Evolutionary conservation across 2,113 vertebrate genomes (phyloP).

Genomic region (Colossoma macropomum): DNA sequence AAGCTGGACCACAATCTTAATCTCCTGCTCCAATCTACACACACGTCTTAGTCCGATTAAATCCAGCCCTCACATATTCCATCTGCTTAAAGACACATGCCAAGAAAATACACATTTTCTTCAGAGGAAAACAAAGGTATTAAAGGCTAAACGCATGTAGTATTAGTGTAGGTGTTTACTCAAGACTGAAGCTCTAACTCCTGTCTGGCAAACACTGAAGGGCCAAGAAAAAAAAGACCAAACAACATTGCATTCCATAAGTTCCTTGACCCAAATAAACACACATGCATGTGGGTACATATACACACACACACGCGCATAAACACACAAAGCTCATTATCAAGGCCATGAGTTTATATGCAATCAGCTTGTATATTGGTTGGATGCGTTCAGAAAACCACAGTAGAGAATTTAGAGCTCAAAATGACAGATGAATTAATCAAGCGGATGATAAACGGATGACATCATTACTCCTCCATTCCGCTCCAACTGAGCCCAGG

Average conservation of each 20-base stretch:
- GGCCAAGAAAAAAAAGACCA: constrained; percentile 56
- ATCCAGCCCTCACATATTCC: constrained; percentile 66
- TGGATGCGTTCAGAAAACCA: constrained; percentile 70
- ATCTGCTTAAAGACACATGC: constrained; percentile 76
- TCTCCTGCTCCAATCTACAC: constrained; percentile 77
- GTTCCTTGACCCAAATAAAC: constrained; percentile 61
- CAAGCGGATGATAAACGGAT: constrained; percentile 67
- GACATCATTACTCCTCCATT: constrained; percentile 68
- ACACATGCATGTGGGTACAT: constrained; percentile 40
- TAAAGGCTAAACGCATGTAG: constrained; percentile 53
- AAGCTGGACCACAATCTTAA: constrained; percentile 74
- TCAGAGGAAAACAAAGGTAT: constrained; percentile 68
- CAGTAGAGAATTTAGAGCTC: constrained; percentile 68
- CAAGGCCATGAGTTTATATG: constrained; percentile 67
- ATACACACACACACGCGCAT: constrained; percentile 25
- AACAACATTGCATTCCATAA: constrained; percentile 65
- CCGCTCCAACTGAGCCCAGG: constrained; percentile 49
- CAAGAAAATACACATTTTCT: constrained; percentile 77
- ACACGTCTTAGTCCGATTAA: constrained; percentile 79
- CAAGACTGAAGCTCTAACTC: constrained; percentile 61
- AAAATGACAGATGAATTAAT: constrained; percentile 73
- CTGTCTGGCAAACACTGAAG: constrained; percentile 58
- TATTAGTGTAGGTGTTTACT: constrained; percentile 65
- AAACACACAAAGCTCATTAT: constrained; percentile 56
- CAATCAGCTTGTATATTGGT: constrained; percentile 75